A percentile compares a stretch with the other conserved stretches of the same genome.
Evolutionary conservation across 2,888 invertebrate species (phyloP).

Genomic region (Flexamia atlantica): DNA sequence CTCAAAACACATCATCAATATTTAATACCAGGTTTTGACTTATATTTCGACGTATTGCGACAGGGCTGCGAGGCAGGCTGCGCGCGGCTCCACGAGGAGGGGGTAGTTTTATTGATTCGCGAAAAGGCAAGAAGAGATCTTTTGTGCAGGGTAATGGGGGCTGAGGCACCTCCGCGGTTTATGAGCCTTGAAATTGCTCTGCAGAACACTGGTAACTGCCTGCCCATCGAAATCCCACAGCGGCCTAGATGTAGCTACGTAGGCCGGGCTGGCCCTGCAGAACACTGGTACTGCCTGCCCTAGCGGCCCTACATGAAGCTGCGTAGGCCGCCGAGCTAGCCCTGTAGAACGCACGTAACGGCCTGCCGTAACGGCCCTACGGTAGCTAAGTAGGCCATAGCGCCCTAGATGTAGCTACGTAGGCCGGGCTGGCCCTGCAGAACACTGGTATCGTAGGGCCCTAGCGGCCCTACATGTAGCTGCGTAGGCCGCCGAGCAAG

Average conservation of each 20-base stretch:
- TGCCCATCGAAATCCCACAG: conserved; percentile 55
- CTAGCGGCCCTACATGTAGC: too few species aligned
- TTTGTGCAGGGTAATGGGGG: conserved; percentile 52
- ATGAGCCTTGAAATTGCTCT: conserved; percentile 52
- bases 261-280: background rate
- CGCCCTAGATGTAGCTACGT: too few species aligned
- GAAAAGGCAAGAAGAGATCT: conserved; percentile 59
- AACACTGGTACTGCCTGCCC: too few species aligned
- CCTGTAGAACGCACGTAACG: too few species aligned
- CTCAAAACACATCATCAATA: conserved; percentile 3
- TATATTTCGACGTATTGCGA: conserved; percentile 37
- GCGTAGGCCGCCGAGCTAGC: too few species aligned
- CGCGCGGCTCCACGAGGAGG: conserved; percentile 1
- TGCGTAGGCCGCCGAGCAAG: too few species aligned
- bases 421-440: too few species aligned
- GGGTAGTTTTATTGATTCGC: conserved; percentile 58
- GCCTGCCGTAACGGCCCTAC: too few species aligned
- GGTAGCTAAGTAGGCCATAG: too few species aligned
- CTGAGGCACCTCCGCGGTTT: conserved; percentile 50
- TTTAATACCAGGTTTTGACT: conserved; percentile 35
- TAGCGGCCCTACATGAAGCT: too few species aligned
- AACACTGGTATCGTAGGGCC: too few species aligned
- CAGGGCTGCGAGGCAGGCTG: background rate
- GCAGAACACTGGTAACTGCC: conserved; percentile 40
- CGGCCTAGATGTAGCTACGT: conserved; percentile 22